Conservation (phyloP, 2,888 invertebrate genomes). For the Acutogordius australiensis region DNA sequence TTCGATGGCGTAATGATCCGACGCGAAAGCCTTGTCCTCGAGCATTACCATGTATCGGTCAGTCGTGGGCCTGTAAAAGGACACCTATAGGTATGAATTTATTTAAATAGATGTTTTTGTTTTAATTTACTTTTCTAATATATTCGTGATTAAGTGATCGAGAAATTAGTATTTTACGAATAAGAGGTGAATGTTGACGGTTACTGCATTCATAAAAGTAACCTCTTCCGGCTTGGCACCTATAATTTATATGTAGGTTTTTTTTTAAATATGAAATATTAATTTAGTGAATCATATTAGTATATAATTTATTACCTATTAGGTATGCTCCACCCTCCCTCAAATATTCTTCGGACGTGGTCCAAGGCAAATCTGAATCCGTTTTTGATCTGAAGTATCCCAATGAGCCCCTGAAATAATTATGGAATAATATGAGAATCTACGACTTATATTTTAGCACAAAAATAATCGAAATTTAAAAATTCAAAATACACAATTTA, state of each 20-base stretch:
- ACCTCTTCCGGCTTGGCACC: conserved; percentile 26
- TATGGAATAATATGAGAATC: not conserved
- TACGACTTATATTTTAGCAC: too few species aligned
- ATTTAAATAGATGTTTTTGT: too few species aligned
- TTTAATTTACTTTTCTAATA: too few species aligned
- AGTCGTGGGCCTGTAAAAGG: conserved; percentile 30
- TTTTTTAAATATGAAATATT: not conserved
- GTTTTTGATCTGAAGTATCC: conserved; percentile 19
- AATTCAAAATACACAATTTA: too few species aligned
- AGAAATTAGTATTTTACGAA: too few species aligned
- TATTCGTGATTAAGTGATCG: too few species aligned
- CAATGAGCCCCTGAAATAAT: conserved; percentile 19
- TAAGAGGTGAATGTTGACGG: conserved; percentile 31
- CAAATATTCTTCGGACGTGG: conserved; percentile 24
- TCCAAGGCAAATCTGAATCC: conserved; percentile 25
- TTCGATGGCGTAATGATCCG: conserved; percentile 30
- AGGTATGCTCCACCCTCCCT: conserved; percentile 22
- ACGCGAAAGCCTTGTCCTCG: conserved; percentile 31
- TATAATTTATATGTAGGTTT: conserved; percentile 15
- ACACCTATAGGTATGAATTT: too few species aligned
- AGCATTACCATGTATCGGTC: conserved; percentile 29
- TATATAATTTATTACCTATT: too few species aligned
- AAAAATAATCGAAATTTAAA: too few species aligned
- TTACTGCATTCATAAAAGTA: conserved; percentile 30
- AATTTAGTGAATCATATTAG: conserved; percentile 14